Base-by-base conservation (phyloP, 2,888 invertebrate species). In the Nomada fucata region DNA sequence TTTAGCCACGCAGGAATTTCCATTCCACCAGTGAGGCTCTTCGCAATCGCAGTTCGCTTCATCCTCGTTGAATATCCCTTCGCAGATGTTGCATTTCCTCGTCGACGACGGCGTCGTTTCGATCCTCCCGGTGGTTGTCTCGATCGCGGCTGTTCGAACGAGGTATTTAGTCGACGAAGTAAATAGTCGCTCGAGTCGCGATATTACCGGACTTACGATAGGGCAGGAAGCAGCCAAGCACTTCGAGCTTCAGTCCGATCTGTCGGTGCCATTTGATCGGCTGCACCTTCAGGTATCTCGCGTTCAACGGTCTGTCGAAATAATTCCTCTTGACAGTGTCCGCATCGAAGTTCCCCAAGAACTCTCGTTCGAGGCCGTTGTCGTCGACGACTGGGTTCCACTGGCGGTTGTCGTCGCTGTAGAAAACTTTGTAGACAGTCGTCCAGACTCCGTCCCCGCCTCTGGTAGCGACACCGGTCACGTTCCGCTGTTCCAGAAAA, bases 381-480 rank as follows among this genome's bases (percentile, higher is more conserved):
- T 94, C 92, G 82, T 96, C 95, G 4, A 96, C 88, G 0, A 97
- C 94, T 0, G 96, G 95, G 93, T 96, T 97, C 96, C 97, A 98
- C 0, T 95, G 95, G 36, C 94, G 93, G 0, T 96, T 95, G 89
- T 97, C 96, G 15, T 95, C 95, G 0, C 97, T 97, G 94, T 97
- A 98, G 89, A 95, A 94, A 0, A 98, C 94, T 89, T 95, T 95
- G 94, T 96, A 98, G 0, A 96, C 94, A 1, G 96, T 96, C 1
- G 98, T 97, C 97, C 97, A 98, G 23, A 96, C 96, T 60, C 95
- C 94, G 0, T 95, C 94, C 0, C 96, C 96, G 18, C 96, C 97
- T 92, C 96, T 96, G 0, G 97, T 97, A 69, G 95, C 95, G 61
- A 98, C 93, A 44, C 97, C 98, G 0, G 97, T 97, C 55, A 98